Conservation (phyloP, 2,888 invertebrate species). For the Phoenoteleia sp. region DNA sequence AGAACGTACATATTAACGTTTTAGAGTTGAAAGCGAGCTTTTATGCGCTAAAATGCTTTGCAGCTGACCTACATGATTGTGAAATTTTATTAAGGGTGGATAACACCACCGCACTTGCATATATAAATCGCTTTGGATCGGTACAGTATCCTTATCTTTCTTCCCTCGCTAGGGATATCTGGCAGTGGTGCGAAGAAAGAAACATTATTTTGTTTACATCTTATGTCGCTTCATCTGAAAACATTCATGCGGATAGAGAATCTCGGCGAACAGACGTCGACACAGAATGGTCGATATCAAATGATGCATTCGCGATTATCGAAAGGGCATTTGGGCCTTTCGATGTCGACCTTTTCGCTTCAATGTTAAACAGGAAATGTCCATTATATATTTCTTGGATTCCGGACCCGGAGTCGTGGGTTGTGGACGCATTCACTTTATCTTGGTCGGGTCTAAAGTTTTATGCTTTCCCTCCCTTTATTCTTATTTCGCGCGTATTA, state of each 20-base stretch:
- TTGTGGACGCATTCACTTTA: constrained; percentile 69
- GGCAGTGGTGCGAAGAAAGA: constrained; percentile 43
- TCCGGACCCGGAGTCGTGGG: constrained; percentile 49
- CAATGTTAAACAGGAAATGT: constrained; percentile 67
- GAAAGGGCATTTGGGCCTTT: constrained; percentile 2
- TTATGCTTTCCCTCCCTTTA: constrained; percentile 74
- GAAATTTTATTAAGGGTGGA: constrained; percentile 36
- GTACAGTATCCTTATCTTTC: background rate
- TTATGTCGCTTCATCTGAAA: constrained; percentile 35
- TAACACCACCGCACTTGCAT: constrained; percentile 41
- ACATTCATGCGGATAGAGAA: constrained; percentile 28
- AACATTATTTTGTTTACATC: constrained; percentile 37
- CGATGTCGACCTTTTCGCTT: background rate
- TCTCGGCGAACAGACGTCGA: constrained; percentile 22
- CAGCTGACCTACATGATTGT: background rate
- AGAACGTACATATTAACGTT: constrained; percentile 62
- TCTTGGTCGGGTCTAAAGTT: constrained; percentile 52
- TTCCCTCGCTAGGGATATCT: constrained; percentile 21
- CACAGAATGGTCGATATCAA: constrained; percentile 36
- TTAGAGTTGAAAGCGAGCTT: background rate
- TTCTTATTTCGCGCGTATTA: constrained; percentile 63
- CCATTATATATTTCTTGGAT: constrained; percentile 59
- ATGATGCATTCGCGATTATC: background rate
- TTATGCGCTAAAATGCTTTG: constrained; percentile 51
- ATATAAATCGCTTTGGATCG: constrained; percentile 49